Evolutionary conservation across 1,140 invertebrate genomes (phyloP).

Genomic region (Ptiloglossa arizonensis): DNA sequence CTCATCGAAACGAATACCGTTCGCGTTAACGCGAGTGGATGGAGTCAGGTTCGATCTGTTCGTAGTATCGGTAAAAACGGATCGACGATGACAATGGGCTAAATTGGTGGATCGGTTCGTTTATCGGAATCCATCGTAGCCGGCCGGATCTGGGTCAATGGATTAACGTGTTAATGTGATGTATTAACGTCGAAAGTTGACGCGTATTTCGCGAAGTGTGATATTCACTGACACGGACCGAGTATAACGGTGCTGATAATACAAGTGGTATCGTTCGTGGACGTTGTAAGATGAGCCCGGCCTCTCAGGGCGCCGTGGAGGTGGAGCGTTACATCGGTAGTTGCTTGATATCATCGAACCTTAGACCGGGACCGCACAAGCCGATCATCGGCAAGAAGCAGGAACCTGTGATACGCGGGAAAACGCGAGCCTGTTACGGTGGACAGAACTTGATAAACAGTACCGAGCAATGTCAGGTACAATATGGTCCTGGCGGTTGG

Average conservation of each 20-base stretch:
- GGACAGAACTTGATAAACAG: constrained; percentile 54
- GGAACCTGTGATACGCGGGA: constrained; percentile 35
- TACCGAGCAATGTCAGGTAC: constrained; percentile 71
- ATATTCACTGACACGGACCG: not conserved
- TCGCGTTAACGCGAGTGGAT: not conserved
- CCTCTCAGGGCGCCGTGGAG: constrained; percentile 83
- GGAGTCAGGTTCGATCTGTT: not conserved
- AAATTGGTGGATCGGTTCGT: constrained; percentile 10
- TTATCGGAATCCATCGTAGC: not conserved
- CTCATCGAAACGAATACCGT: too few relatives aligned
- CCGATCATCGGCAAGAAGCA: constrained; percentile 64
- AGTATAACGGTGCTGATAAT: not conserved
- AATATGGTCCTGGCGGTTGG: constrained; percentile 80
- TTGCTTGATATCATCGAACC: constrained; percentile 83
- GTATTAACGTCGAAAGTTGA: not conserved
- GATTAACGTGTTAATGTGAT: constrained; percentile 38
- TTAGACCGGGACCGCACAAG: constrained; percentile 77
- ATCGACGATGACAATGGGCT: constrained; percentile 52
- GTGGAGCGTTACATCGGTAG: constrained; percentile 87
- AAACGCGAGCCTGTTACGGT: constrained; percentile 51
- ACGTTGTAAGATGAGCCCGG: constrained; percentile 83
- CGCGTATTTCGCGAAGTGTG: constrained; percentile 4
- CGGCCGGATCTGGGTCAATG: constrained; percentile 15
- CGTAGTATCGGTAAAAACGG: not conserved
- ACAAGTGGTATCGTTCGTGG: constrained; percentile 27